A percentile compares a stretch with the other conserved stretches of the same genome.
These are phyloP conservation scores for Luffia ferchaultella DNA, from an alignment of 2,888 invertebrate species.

Conservation along the genomic window DNA sequence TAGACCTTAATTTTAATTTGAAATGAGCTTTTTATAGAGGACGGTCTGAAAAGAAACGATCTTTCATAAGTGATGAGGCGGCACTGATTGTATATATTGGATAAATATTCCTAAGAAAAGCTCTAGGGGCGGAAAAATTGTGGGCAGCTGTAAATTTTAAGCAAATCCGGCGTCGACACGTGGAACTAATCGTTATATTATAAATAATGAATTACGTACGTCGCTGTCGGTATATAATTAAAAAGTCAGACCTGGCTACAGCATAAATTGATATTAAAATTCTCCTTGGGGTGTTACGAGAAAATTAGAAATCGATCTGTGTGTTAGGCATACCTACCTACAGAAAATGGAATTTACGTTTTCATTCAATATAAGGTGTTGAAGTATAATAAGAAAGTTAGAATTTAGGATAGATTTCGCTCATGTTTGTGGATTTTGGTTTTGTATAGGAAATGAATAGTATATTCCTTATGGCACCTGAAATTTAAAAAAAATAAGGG, in stretches of 20 bases:
- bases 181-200: slow-evolving; percentile 55
- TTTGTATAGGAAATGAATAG: too few relatives aligned
- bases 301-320: not conserved
- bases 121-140: slow-evolving; percentile 38
- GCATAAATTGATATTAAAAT: not conserved
- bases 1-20: slow-evolving; percentile 66
- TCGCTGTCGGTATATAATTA: slow-evolving; percentile 20
- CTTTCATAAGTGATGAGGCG: slow-evolving; percentile 64
- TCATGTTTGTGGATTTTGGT: too few relatives aligned
- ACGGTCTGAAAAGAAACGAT: slow-evolving; percentile 53
- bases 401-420: too few relatives aligned
- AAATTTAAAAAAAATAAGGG: too few relatives aligned
- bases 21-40: slow-evolving; percentile 62
- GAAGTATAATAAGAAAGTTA: too few relatives aligned
- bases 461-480: too few relatives aligned
- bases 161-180: slow-evolving; percentile 43
- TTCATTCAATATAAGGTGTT: too few relatives aligned
- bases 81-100: slow-evolving; percentile 59
- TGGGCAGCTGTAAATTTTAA: slow-evolving; percentile 45
- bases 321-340: too few relatives aligned
- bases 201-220: slow-evolving; percentile 31
- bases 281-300: not conserved
- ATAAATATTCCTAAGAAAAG: slow-evolving; percentile 59
- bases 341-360: too few relatives aligned
- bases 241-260: not conserved